phyloP scores from a whole-genome alignment of 2,797 vertebrate genomes.

The Pagetopsis macropterus region DNA sequence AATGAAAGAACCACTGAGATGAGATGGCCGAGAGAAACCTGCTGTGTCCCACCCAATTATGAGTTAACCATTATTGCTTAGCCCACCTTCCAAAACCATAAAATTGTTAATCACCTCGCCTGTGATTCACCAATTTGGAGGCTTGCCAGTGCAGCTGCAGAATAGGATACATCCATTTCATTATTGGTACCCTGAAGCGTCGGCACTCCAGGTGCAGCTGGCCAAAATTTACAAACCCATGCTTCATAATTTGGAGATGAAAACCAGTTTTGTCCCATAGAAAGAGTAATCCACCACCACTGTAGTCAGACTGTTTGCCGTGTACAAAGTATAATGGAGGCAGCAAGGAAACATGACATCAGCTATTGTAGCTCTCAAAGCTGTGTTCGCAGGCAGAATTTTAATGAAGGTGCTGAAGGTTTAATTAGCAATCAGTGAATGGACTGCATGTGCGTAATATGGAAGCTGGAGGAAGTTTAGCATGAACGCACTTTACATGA shows the following conservation, averaged over 20 bases:
- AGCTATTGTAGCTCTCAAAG: slow-evolving; percentile 58
- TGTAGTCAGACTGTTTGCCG: slow-evolving; percentile 27
- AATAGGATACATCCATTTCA: slow-evolving; percentile 56
- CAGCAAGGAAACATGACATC: slow-evolving; percentile 63
- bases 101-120: slow-evolving; percentile 53
- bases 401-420: slow-evolving; percentile 64
- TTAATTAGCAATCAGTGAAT: slow-evolving; percentile 60
- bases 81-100: slow-evolving; percentile 58
- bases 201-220: slow-evolving; percentile 62
- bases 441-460: slow-evolving; percentile 34
- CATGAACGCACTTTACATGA: slow-evolving; percentile 17
- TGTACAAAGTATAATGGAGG: slow-evolving; percentile 45
- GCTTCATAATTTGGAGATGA: slow-evolving; percentile 54
- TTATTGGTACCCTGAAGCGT: slow-evolving; percentile 48
- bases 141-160: slow-evolving; percentile 56
- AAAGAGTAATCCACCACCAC: slow-evolving; percentile 28
- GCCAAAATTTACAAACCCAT: slow-evolving; percentile 44
- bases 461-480: slow-evolving; percentile 38
- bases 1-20: slow-evolving; percentile 21
- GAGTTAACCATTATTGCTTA: slow-evolving; percentile 51
- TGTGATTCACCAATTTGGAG: slow-evolving; percentile 48
- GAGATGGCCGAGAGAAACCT: slow-evolving; percentile 18
- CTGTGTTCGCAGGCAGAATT: slow-evolving; percentile 52
- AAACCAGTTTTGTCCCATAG: slow-evolving; percentile 38
- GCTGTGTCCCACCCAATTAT: slow-evolving; percentile 43